A percentile compares a stretch with the other conserved stretches of the same genome.
These are phyloP conservation scores for Rhimphoctona megacephalus DNA, from an alignment of 2,888 invertebrate genomes.

Conservation along the genomic window DNA sequence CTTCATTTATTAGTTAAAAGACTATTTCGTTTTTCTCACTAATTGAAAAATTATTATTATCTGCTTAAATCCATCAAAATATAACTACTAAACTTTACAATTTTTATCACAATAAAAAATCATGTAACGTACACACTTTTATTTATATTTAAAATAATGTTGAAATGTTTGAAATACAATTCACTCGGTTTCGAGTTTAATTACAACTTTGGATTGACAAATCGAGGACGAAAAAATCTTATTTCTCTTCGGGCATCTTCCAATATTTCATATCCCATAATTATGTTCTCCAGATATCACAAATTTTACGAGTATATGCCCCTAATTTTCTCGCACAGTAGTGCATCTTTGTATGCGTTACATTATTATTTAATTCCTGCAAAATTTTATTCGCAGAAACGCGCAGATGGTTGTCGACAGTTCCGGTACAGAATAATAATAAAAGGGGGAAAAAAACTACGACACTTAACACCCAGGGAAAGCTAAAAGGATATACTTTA, in stretches of 20 bases:
- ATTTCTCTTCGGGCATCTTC: not conserved
- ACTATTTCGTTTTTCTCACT: not conserved
- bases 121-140: not conserved
- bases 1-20: not conserved
- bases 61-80: not conserved
- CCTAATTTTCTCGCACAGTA: not conserved
- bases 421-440: constrained; percentile 15
- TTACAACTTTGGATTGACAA: not conserved
- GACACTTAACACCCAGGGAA: constrained; percentile 47
- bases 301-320: constrained; percentile 15
- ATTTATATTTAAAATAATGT: not conserved
- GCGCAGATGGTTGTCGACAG: constrained; percentile 37
- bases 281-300: not conserved
- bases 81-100: not conserved
- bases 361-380: constrained; percentile 10
- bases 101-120: not conserved
- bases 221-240: not conserved
- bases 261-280: not conserved
- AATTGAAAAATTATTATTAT: not conserved
- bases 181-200: not conserved
- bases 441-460: constrained; percentile 7
- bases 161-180: not conserved
- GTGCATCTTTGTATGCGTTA: not conserved
- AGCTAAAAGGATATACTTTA: constrained; percentile 58
- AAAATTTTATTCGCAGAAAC: not conserved